phyloP scores from a whole-genome alignment of 2,888 invertebrate species.

The Molanna angustata region DNA sequence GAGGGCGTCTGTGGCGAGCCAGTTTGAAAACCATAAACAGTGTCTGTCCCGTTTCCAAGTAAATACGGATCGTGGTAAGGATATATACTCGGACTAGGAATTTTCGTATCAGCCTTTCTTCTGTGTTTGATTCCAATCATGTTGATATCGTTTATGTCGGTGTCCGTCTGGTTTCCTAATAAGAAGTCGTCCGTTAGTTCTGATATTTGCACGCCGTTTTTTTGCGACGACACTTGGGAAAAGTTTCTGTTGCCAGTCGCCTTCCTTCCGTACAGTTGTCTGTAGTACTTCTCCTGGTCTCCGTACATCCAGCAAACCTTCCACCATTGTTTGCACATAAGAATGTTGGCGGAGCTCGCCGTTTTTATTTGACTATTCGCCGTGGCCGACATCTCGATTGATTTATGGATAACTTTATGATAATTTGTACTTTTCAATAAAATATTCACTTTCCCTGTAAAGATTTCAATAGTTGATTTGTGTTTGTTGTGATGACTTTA shows the following conservation, averaged over 20 bases:
- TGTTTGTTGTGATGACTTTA: too few relatives aligned
- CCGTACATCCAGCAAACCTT: slow-evolving; percentile 86
- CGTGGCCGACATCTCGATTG: slow-evolving; percentile 49
- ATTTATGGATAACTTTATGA: too few relatives aligned
- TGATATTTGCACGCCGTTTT: slow-evolving; percentile 52
- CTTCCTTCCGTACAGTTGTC: slow-evolving; percentile 71
- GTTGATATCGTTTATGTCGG: slow-evolving; percentile 5
- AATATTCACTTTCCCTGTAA: neutral
- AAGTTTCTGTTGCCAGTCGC: slow-evolving; percentile 43
- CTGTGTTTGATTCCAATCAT: slow-evolving; percentile 33
- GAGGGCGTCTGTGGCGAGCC: slow-evolving; percentile 36
- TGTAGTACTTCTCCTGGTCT: slow-evolving; percentile 80
- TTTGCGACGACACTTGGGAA: slow-evolving; percentile 43
- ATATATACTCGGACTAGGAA: slow-evolving; percentile 19
- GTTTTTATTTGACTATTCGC: slow-evolving; percentile 53
- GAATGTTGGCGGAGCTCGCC: slow-evolving; percentile 65
- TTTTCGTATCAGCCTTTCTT: slow-evolving; percentile 34
- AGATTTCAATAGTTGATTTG: neutral
- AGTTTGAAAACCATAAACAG: slow-evolving; percentile 45
- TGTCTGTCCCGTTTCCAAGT: slow-evolving; percentile 45
- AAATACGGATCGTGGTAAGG: slow-evolving; percentile 33
- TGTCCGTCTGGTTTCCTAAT: slow-evolving; percentile 36
- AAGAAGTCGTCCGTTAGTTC: slow-evolving; percentile 52
- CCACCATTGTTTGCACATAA: slow-evolving; percentile 88
- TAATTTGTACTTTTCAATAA: too few relatives aligned